A percentile compares a stretch with the other conserved stretches of the same genome.
phyloP scores from a whole-genome alignment of 2,113 vertebrate species.

The Chloropsis cyanopogon region DNA sequence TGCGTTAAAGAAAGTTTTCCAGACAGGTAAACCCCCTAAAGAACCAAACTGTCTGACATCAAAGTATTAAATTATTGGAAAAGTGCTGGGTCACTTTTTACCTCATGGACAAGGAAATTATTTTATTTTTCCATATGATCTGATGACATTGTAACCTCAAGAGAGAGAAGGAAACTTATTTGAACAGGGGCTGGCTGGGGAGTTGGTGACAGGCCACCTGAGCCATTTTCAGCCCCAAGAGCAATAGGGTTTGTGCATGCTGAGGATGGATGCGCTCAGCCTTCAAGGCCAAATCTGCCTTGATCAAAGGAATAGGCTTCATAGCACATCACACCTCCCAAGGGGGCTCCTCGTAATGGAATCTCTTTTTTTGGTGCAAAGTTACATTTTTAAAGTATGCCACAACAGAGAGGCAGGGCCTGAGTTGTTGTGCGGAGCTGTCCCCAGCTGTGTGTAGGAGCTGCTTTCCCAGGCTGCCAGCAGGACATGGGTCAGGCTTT shows the following conservation, averaged over 20 bases:
- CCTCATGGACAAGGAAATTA: background rate
- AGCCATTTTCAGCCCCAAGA: rapidly evolving
- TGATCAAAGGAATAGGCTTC: background rate
- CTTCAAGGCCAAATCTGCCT: background rate
- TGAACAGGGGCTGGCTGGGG: rapidly evolving
- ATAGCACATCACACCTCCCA: background rate
- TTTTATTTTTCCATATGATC: background rate
- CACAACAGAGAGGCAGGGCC: background rate
- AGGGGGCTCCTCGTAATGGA: rapidly evolving
- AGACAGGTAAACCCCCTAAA: background rate
- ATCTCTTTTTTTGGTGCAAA: background rate
- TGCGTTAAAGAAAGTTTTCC: background rate
- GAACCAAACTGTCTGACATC: background rate
- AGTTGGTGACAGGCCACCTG: background rate
- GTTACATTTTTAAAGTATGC: background rate
- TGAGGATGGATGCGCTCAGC: background rate
- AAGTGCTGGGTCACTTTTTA: background rate
- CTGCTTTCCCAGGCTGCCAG: background rate
- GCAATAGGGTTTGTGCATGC: rapidly evolving
- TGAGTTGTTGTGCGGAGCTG: background rate
- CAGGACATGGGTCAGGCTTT: background rate
- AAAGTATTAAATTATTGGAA: background rate
- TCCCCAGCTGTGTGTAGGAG: background rate
- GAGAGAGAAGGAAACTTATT: background rate
- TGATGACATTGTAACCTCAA: background rate